Evolutionary conservation across 2,888 invertebrate species (phyloP), one percentile per base, ranked within the genome.

Genomic region (Fragum sueziense): DNA sequence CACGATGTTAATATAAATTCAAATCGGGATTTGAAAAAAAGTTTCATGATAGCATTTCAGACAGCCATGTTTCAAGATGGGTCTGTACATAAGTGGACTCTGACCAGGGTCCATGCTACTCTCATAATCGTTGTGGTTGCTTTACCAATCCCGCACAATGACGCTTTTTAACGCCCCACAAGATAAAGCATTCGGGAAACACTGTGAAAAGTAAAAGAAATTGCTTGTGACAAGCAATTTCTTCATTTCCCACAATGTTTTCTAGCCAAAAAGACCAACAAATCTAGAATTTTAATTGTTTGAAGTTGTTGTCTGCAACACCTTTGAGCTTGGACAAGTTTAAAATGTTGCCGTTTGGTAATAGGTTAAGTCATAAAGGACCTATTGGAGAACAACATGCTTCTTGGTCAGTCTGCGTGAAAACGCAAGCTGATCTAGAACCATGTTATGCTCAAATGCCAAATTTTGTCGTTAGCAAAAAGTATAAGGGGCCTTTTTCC

Each of bases 161-260:
- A n/a, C n/a, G n/a, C n/a, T n/a, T n/a, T n/a, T n/a, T n/a, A n/a
- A n/a, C n/a, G n/a, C n/a, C n/a, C n/a, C n/a, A n/a, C n/a, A n/a
- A n/a, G n/a, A n/a, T n/a, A n/a, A n/a, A n/a, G n/a, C n/a, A n/a
- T n/a, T n/a, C n/a, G n/a, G n/a, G n/a, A n/a, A n/a, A n/a, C n/a
- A n/a, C n/a, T n/a, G n/a, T n/a, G 41, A 41, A 41, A 41, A 41
- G 41, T 17, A 41, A 41, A 41, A 41, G 41, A 11, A 41, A 41
- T 17, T 41, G 41, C 52, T 52, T 6, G 22, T n/a, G 22, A n/a
- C 11, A 17, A 52, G 52, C 52, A 52, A 14, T 52, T 6, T 52
- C 52, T 52, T 22, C 9, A n/a, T 52, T 52, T 52, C 11, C 52
- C 52, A 52, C 52, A 52, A 52, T 52, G 52, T 52, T 52, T 52